Evolutionary conservation across 2,113 vertebrate species (phyloP), one percentile per base, ranked within the genome.

Genomic region (Chinchilla lanigera): DNA sequence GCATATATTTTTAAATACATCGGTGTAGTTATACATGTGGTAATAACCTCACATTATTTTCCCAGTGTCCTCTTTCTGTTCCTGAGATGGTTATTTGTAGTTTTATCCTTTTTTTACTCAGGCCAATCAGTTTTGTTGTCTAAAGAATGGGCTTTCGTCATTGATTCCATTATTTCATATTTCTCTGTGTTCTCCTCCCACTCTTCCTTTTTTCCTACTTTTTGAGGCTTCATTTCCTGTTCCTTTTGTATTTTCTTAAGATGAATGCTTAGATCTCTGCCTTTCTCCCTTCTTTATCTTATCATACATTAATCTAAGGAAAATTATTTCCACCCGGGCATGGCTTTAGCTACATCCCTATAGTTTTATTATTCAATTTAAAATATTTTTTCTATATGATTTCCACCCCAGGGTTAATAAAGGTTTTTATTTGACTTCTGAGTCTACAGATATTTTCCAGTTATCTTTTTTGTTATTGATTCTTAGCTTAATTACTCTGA

Each of bases 401-500:
- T 80, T 73, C 56, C 50, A n/a, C 60, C 60, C 7, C 3, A 58
- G 75, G 17, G 30, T 22, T 56, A 41, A 41, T 26, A 4, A 58
- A 83, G 26, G 44, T 41, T 44, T 71, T 63, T 33, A 20, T 54
- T 77, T n/a, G 20, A 61, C 87, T n/a, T 44, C 14, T 28, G 73
- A 22, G 56, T 17, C 61, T 44, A 33, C 3, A 63, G 90, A 61
- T 30, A 41, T 30, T 87, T 90, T 22, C 30, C 28, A 44, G 33
- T 30, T 87, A 24, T 78, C 26, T 84, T 90, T 77, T 41, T 82
- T 33, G 75, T 52, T 41, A 77, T 5, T 22, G 65, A 86, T 83
- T 90, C 47, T 75, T 41, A 83, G 73, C n/a, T 85, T 80, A 63
- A n/a, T 80, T 52, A 71, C 41, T 96, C 69, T 13, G 16, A 73